Evolutionary conservation across 1,140 invertebrate genomes (phyloP).

Genomic region (Pachyrhynchus sulphureomaculatus): DNA sequence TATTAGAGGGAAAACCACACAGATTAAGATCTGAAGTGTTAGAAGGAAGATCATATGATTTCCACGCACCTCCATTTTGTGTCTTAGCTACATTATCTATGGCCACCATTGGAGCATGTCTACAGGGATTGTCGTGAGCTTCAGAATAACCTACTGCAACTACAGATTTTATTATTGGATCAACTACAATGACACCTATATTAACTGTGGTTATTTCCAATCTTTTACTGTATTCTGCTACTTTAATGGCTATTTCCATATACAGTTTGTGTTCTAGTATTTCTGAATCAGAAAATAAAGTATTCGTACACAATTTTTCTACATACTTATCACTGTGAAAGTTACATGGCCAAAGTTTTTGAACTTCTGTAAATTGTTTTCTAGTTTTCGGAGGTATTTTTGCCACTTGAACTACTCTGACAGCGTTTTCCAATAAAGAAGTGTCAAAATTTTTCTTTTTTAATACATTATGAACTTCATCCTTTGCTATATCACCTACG

Average conservation of each 20-base stretch:
- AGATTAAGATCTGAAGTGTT: constrained; percentile 12
- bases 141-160: constrained; percentile 67
- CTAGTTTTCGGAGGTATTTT: constrained; percentile 61
- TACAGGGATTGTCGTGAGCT: constrained; percentile 67
- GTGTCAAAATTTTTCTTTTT: constrained; percentile 56
- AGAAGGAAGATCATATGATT: background rate
- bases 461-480: constrained; percentile 55
- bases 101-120: constrained; percentile 83
- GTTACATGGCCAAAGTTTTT: constrained; percentile 77
- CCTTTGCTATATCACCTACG: constrained; percentile 26
- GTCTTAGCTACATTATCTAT: constrained; percentile 81
- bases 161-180: constrained; percentile 62
- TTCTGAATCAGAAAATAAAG: constrained; percentile 64
- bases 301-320: constrained; percentile 64
- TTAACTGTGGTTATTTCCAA: constrained; percentile 39
- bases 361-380: constrained; percentile 65
- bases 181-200: constrained; percentile 63
- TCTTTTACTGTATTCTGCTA: constrained; percentile 44
- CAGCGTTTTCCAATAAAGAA: constrained; percentile 55
- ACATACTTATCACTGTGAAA: constrained; percentile 77
- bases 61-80: constrained; percentile 80
- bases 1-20: constrained; percentile 38
- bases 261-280: constrained; percentile 59
- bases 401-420: constrained; percentile 63
- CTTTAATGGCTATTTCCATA: constrained; percentile 63